Percentiles rank a stretch among this genome's conserved stretches.
Conservation (phyloP, 2,888 invertebrate genomes). For the Venusia cambrica region DNA sequence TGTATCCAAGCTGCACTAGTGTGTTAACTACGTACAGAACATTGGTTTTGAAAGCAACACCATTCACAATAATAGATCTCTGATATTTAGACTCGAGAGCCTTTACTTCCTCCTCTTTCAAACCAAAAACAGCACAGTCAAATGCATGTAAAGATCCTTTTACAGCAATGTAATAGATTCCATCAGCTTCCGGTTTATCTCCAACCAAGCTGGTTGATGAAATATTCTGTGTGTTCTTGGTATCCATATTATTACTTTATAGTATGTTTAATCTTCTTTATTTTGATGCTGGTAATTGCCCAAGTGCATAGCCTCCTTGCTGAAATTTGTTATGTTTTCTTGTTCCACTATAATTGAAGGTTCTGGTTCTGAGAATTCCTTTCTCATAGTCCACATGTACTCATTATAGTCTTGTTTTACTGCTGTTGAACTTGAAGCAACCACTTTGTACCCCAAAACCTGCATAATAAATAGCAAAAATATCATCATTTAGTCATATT, state of each 20-base stretch:
- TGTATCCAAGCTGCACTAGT: conserved; percentile 88
- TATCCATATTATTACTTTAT: conserved; percentile 55
- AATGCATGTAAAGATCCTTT: conserved; percentile 89
- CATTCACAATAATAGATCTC: conserved; percentile 85
- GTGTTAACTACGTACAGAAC: conserved; percentile 87
- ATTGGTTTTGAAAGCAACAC: conserved; percentile 85
- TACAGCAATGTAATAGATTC: conserved; percentile 86
- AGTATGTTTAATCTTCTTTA: conserved; percentile 72
- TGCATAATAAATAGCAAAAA: conserved; percentile 43
- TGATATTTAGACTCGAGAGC: conserved; percentile 87
- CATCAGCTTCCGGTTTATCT: conserved; percentile 67
- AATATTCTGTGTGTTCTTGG: conserved; percentile 57
- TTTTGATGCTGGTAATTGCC: conserved; percentile 62
- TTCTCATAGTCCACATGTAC: conserved; percentile 97
- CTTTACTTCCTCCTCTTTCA: conserved; percentile 85
- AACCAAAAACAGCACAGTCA: conserved; percentile 88
- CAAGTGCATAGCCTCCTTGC: conserved; percentile 79
- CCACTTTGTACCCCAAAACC: conserved; percentile 93
- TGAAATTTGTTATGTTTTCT: conserved; percentile 83
- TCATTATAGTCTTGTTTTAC: conserved; percentile 94
- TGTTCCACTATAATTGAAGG: conserved; percentile 83
- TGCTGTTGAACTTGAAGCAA: conserved; percentile 91
- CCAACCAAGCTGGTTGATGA: conserved; percentile 46
- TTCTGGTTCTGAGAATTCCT: conserved; percentile 92
- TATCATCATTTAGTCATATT: too few relatives aligned